Percentiles rank a stretch among this genome's conserved stretches.
Evolutionary conservation across 2,888 invertebrate genomes (phyloP).

Genomic region (Hyalella azteca): DNA sequence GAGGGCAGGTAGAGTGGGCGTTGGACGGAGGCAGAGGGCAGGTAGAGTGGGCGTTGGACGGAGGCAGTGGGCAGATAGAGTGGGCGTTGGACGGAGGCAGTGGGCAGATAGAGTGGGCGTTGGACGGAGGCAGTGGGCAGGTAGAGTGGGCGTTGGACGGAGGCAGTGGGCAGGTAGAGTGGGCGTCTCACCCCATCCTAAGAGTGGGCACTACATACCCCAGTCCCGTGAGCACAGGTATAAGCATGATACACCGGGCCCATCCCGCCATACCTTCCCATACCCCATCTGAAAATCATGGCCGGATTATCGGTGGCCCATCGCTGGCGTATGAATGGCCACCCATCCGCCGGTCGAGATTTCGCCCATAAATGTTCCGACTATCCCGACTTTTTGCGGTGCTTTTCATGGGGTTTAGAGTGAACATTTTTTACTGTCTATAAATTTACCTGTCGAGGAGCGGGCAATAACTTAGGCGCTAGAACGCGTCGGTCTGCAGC

Average conservation of each 20-base stretch:
- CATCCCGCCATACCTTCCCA: no score
- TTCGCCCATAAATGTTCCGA: no score
- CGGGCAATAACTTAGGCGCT: conserved; percentile 10
- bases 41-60: background rate
- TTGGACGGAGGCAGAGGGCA: conserved; percentile 15
- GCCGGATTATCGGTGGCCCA: no score
- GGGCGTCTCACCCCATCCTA: no score
- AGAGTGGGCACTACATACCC: no score
- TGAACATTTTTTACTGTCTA: background rate
- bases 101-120: background rate
- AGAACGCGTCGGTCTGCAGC: background rate
- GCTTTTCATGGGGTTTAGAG: background rate
- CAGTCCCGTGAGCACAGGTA: no score
- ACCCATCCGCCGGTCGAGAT: no score
- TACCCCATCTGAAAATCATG: no score
- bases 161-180: background rate
- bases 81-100: background rate
- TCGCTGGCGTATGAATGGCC: no score
- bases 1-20: background rate
- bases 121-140: background rate
- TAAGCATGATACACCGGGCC: no score
- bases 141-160: background rate
- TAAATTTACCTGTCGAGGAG: conserved; percentile 1
- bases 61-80: conserved; percentile 4
- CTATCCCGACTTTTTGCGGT: background rate